A percentile compares a stretch with the other conserved stretches of the same genome.
These are phyloP conservation scores for Tragelaphus strepsiceros DNA, from an alignment of 2,113 vertebrate species.

Conservation along the genomic window DNA sequence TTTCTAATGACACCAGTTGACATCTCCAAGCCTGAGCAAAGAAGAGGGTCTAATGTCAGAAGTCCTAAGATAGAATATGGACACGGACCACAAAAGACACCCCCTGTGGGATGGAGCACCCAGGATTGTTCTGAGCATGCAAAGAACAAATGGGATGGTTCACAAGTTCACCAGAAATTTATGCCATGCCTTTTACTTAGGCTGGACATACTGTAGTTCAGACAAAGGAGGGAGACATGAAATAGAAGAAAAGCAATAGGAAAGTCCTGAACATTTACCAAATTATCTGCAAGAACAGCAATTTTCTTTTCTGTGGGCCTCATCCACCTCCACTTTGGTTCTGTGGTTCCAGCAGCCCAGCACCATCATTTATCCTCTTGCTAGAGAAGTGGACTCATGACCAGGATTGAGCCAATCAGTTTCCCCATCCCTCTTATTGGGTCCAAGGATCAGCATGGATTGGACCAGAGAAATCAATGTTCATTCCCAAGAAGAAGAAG, in stretches of 20 bases:
- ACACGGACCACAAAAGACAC: neutral
- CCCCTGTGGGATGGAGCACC: rapidly evolving
- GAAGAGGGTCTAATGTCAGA: neutral
- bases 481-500: neutral
- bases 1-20: neutral
- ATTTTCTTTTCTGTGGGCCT: neutral
- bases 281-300: neutral
- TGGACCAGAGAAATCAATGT: neutral
- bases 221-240: neutral
- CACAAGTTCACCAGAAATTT: neutral
- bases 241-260: neutral
- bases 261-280: neutral
- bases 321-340: neutral
- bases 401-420: neutral
- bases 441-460: neutral
- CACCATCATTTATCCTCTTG: neutral
- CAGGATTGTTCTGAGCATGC: neutral
- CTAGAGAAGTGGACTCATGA: neutral
- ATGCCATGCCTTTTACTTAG: neutral
- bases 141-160: neutral
- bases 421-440: neutral
- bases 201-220: neutral
- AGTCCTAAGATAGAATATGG: neutral
- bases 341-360: neutral
- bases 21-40: neutral